Evolutionary conservation across 1,140 invertebrate species (phyloP), one percentile per base, ranked within the genome.

Genomic region (Myzus persicae): DNA sequence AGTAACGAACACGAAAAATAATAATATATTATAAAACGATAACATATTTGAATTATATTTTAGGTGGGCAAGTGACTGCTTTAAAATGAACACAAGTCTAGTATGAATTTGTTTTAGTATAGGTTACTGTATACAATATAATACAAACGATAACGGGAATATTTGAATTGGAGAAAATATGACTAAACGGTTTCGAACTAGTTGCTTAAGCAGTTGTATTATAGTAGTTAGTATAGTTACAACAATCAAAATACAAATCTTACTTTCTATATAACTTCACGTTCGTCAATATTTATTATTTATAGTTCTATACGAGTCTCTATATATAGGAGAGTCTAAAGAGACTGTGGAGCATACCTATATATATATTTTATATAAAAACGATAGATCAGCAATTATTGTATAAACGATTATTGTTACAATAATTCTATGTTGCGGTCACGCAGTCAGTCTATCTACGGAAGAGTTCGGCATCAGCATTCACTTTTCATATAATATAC

Each of bases 241-340:
- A 76, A 85, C 40, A 44, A 44, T 85, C 84, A 20, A 85, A 40
- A 26, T 44, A 85, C 84, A 40, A 85, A 85, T 85, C 84, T 85
- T 44, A 85, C 84, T 85, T 85, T 85, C 84, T 85, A 85, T n/a
- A 76, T 36, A 76, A 85, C 84, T 85, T 85, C 11, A 44, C 84
- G 42, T 44, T 40, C 22, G 84, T 85, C 42, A 44, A 85, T 85
- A 85, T 76, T 76, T 76, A 76, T 76, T 76, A 76, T 76, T 76
- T 76, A 76, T 76, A n/a, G n/a, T 76, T n/a, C 14, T 76, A n/a
- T n/a, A 18, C 59, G 31, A 76, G 4, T 14, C 59, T 67, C 4
- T 76, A 76, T n/a, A 76, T n/a, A n/a, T 76, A 76, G 31, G 14
- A 67, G 11, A 36, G n/a, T 76, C 22, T 76, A 76, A 76, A n/a